A percentile compares a stretch with the other conserved stretches of the same genome.
Evolutionary conservation across 2,797 vertebrate species (phyloP).

Genomic region (Xyrichtys novacula): DNA sequence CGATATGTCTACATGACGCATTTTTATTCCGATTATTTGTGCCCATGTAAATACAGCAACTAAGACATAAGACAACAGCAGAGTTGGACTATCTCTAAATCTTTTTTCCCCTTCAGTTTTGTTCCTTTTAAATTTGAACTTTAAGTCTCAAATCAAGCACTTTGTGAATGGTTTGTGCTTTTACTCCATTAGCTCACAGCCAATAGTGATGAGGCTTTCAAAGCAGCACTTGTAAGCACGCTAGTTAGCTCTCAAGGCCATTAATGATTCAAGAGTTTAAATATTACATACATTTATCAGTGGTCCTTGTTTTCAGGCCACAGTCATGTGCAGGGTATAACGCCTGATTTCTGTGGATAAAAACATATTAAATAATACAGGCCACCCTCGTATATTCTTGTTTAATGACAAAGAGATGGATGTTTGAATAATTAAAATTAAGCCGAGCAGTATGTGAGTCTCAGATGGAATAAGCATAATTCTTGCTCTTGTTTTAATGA

Average conservation of each 20-base stretch:
- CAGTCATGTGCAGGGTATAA: conserved; percentile 13
- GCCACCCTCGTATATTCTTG: not conserved
- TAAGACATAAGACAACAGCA: conserved; percentile 1
- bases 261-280: conserved; percentile 65
- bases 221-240: conserved; percentile 51
- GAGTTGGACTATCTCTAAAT: not conserved
- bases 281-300: conserved; percentile 69
- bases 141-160: conserved; percentile 30
- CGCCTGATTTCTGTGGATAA: conserved; percentile 36
- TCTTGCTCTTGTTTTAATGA: not conserved
- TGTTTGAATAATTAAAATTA: not conserved
- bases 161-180: conserved; percentile 38
- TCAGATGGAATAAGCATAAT: not conserved
- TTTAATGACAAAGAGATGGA: not conserved
- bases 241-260: conserved; percentile 58
- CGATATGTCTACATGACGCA: no score
- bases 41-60: no score
- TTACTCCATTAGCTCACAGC: conserved; percentile 35
- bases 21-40: no score
- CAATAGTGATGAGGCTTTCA: conserved; percentile 33
- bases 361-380: not conserved
- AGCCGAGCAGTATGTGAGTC: not conserved
- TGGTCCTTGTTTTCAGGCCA: conserved; percentile 48
- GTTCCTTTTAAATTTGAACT: conserved; percentile 1
- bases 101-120: conserved; percentile 2